Evolutionary conservation across 2,797 vertebrate genomes (phyloP).

Genomic region (Dicrostonyx torquatus): DNA sequence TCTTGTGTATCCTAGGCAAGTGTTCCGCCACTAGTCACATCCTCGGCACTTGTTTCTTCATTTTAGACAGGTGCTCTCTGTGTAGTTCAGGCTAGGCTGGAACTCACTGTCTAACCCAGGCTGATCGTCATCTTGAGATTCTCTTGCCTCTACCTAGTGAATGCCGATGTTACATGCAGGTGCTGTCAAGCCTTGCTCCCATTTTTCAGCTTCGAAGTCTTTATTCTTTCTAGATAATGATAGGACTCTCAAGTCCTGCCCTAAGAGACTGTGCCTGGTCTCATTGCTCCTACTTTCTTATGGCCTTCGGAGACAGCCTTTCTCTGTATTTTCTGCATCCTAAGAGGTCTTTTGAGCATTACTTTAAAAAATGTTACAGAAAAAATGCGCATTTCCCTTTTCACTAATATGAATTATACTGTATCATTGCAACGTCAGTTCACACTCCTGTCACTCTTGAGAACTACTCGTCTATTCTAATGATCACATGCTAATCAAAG

Average conservation of each 20-base stretch:
- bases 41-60: not conserved
- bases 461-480: not conserved
- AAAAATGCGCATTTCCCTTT: not conserved
- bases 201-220: not conserved
- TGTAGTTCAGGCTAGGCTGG: not conserved
- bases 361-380: not conserved
- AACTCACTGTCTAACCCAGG: not conserved
- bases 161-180: not conserved
- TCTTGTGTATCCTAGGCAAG: not conserved
- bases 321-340: not conserved
- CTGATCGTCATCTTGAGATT: not conserved
- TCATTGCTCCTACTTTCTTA: not conserved
- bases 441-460: not conserved
- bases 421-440: not conserved
- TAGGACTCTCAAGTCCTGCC: not conserved
- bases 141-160: too few relatives aligned
- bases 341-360: not conserved
- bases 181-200: not conserved
- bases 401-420: not conserved
- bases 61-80: not conserved
- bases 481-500: not conserved
- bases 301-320: not conserved
- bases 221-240: not conserved
- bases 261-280: not conserved
- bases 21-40: not conserved